Evolutionary conservation across 2,797 vertebrate species (phyloP).

Genomic region (Pteropus rufus): DNA sequence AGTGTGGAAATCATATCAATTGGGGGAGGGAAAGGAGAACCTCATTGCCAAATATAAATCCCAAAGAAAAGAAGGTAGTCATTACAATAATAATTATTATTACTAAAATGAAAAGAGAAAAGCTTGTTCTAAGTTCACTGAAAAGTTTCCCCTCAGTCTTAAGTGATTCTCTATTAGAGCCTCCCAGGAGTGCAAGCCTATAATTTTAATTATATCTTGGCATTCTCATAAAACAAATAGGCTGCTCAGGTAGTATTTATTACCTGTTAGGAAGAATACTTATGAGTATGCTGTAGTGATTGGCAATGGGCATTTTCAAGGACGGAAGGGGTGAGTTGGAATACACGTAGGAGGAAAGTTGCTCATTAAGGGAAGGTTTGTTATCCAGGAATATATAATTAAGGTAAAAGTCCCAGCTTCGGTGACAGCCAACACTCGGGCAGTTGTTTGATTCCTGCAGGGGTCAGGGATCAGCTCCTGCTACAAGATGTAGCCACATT

Average conservation of each 20-base stretch:
- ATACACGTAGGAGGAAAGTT: constrained; percentile 76
- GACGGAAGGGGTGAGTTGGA: constrained; percentile 76
- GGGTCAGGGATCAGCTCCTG: constrained; percentile 82
- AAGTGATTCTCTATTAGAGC: constrained; percentile 50
- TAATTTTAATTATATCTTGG: constrained; percentile 80
- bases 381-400: constrained; percentile 83
- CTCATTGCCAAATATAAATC: constrained; percentile 1
- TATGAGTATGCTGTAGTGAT: constrained; percentile 68
- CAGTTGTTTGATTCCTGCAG: constrained; percentile 83
- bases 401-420: constrained; percentile 81
- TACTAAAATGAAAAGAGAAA: constrained; percentile 43
- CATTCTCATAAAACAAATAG: constrained; percentile 76
- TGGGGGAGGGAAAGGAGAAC: rapidly evolving
- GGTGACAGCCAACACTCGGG: constrained; percentile 79
- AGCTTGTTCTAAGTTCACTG: constrained; percentile 33
- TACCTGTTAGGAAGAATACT: constrained; percentile 70
- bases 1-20: background rate
- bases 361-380: constrained; percentile 84
- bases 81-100: constrained; percentile 37
- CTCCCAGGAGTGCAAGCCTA: constrained; percentile 58
- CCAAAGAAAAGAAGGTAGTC: constrained; percentile 7
- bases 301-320: constrained; percentile 76
- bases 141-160: constrained; percentile 53
- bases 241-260: constrained; percentile 73
- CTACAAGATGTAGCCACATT: constrained; percentile 83